phyloP scores from a whole-genome alignment of 2,888 invertebrate genomes.

The Hipparchia semele region DNA sequence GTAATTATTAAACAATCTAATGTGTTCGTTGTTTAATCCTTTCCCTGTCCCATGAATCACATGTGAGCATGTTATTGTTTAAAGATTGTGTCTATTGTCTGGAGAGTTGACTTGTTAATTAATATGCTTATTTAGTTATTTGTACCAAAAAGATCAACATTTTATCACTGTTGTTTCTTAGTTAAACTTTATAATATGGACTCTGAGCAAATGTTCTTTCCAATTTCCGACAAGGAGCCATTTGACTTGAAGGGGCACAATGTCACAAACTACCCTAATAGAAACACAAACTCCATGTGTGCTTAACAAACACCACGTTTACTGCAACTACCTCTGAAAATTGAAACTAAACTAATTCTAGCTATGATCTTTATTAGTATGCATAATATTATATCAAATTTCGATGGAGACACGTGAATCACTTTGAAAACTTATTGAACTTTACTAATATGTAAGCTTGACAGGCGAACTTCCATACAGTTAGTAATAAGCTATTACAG shows the following conservation, averaged over 20 bases:
- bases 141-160: too few relatives aligned
- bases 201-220: neutral
- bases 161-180: too few relatives aligned
- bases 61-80: too few relatives aligned
- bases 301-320: neutral
- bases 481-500: too few relatives aligned
- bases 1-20: neutral
- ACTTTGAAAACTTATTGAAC: too few relatives aligned
- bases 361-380: neutral
- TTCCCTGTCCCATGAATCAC: too few relatives aligned
- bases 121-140: too few relatives aligned
- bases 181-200: too few relatives aligned
- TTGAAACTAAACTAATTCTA: slow-evolving; percentile 10
- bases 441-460: too few relatives aligned
- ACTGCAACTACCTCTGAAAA: slow-evolving; percentile 4
- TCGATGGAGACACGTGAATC: neutral
- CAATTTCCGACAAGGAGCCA: neutral
- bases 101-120: too few relatives aligned
- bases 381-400: neutral
- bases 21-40: neutral
- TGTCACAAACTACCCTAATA: slow-evolving; percentile 15
- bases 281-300: slow-evolving; percentile 3
- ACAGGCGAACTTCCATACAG: too few relatives aligned
- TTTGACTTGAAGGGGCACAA: slow-evolving; percentile 3
- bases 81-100: too few relatives aligned